Evolutionary conservation across 2,888 invertebrate genomes (phyloP).

Genomic region (Tachina lurida): DNA sequence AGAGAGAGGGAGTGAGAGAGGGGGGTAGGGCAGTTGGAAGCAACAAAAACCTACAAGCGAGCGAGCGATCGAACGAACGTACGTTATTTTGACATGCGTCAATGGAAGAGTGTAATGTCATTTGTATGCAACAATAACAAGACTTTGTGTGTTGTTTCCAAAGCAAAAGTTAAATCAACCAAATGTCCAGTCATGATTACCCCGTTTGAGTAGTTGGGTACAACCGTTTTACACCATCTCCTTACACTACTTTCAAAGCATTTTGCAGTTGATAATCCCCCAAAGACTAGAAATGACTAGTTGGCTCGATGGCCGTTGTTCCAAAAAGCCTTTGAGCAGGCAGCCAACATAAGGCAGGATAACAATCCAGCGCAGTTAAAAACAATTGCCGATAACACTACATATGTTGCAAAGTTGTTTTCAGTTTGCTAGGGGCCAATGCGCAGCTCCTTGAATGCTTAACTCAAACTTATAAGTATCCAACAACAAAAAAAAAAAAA

Average conservation of each 20-base stretch:
- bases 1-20: too few relatives aligned
- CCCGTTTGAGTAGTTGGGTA: slow-evolving; percentile 41
- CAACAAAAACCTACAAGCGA: neutral
- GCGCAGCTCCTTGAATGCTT: neutral
- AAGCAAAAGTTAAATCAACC: slow-evolving; percentile 55
- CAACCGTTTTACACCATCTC: slow-evolving; percentile 66
- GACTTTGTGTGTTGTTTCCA: slow-evolving; percentile 43
- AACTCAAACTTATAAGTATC: neutral
- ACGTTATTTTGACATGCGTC: slow-evolving; percentile 71
- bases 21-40: neutral
- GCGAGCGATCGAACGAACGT: slow-evolving; percentile 20
- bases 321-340: neutral
- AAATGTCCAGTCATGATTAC: slow-evolving; percentile 63
- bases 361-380: neutral
- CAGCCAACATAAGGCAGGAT: neutral
- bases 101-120: slow-evolving; percentile 77
- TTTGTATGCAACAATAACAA: slow-evolving; percentile 81
- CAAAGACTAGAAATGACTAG: slow-evolving; percentile 44
- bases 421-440: neutral
- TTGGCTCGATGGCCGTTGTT: neutral
- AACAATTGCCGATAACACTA: slow-evolving; percentile 20
- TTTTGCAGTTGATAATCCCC: slow-evolving; percentile 62
- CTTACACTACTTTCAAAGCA: slow-evolving; percentile 66
- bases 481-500: too few relatives aligned
- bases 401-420: slow-evolving; percentile 39